Conservation (phyloP, 2,113 vertebrate genomes). For the Pomatostomus ruficeps region DNA sequence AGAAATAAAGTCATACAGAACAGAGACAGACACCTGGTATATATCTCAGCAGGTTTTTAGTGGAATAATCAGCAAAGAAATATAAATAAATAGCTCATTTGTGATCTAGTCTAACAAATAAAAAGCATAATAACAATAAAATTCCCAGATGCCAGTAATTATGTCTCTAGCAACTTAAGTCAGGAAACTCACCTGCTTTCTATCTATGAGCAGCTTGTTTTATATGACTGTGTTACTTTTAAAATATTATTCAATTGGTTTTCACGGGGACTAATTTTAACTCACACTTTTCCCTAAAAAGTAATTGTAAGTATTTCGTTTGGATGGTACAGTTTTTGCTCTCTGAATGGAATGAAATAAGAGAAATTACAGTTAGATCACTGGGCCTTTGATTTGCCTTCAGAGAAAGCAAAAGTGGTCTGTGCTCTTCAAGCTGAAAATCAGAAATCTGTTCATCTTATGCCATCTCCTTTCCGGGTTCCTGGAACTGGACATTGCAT, state of each 20-base stretch:
- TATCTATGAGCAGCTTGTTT: background rate
- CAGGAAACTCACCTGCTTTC: background rate
- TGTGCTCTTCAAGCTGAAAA: background rate
- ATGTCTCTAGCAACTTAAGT: background rate
- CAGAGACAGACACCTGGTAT: background rate
- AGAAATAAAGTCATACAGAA: background rate
- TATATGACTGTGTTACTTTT: background rate
- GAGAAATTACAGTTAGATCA: background rate
- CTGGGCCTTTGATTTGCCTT: background rate
- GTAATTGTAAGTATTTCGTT: background rate
- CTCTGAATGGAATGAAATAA: background rate
- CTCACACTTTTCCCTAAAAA: background rate
- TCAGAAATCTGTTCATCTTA: background rate
- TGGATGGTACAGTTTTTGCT: background rate
- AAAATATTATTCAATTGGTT: background rate
- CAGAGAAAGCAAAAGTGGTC: background rate
- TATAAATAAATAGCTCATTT: background rate
- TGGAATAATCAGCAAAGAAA: background rate
- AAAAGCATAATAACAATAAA: background rate
- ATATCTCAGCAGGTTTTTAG: background rate
- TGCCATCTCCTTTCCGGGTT: background rate
- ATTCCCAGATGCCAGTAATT: background rate
- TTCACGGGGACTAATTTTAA: background rate
- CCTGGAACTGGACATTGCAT: background rate
- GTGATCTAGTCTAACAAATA: background rate